Base-by-base conservation (phyloP, 2,888 invertebrate species). In the Aphidius colemani region DNA sequence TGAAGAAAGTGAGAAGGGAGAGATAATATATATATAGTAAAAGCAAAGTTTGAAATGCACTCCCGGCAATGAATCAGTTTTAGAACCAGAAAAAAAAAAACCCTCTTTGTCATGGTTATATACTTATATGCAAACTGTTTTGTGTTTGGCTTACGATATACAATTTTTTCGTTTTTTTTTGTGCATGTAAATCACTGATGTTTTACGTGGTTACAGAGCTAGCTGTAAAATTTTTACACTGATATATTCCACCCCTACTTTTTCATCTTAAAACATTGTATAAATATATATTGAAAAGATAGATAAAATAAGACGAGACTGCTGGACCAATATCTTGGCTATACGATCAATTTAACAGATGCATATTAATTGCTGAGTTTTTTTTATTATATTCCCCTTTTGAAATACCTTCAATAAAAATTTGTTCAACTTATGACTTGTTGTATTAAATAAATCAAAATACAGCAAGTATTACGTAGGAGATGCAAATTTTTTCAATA, bases 1-100 rank as follows among this genome's bases (percentile, higher is more conserved):
- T 50, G 56, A 61, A 63, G 56, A 61, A 30, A 40, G 55, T 61
- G 55, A 51, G 61, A 63, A 58, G 61, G 62, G 58, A 60, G 48
- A 46, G 55, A 59, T n/a, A 44, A 43, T 46, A 48, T 48, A 48
- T 53, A 61, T 65, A 69, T 68, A 30, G 30, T 30, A 30, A 30
- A 30, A 30, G 30, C 5, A 30, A 30, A 30, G 30, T 30, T 5
- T 30, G 30, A 30, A 30, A 30, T 30, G 30, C 30, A 67, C 69
- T 71, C 69, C 59, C 61, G 66, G 76, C 75, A 76, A 78, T 79
- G 78, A 79, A 79, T 79, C 79, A 78, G 78, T 75, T 78, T 78
- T 76, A 78, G 76, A 74, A 72, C 75, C 73, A 53, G 8, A 53
- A 53, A 30, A 30, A 30, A 30, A 30, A 30, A 30, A 30, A 30